Evolutionary conservation across 2,888 invertebrate species (phyloP).

Genomic region (Apocheima hispidaria): DNA sequence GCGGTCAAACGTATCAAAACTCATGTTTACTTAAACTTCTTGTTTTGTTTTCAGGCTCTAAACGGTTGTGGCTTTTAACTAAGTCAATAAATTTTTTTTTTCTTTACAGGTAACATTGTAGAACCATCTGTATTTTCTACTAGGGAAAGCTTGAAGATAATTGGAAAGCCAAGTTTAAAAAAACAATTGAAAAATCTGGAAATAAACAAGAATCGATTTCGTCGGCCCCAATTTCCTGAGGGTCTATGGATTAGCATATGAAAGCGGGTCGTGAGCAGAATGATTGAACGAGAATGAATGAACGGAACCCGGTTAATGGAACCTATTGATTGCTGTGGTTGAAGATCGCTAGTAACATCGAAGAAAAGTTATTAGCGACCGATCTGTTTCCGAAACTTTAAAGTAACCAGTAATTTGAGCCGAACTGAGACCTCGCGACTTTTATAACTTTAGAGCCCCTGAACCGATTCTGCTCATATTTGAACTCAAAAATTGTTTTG

Average conservation of each 20-base stretch:
- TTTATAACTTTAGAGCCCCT: too few relatives aligned
- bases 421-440: too few relatives aligned
- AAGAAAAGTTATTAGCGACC: background rate
- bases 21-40: too few relatives aligned
- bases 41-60: background rate
- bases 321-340: constrained; percentile 19
- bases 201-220: constrained; percentile 16
- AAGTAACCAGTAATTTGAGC: too few relatives aligned
- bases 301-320: constrained; percentile 20
- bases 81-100: too few relatives aligned
- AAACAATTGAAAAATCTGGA: constrained; percentile 9
- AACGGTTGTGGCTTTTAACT: background rate
- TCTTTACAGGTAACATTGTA: background rate
- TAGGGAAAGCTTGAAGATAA: background rate
- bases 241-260: constrained; percentile 29
- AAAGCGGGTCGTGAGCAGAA: constrained; percentile 26
- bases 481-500: too few relatives aligned
- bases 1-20: too few relatives aligned
- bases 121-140: too few relatives aligned
- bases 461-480: too few relatives aligned
- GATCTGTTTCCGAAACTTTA: background rate
- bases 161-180: background rate
- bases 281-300: constrained; percentile 16
- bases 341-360: background rate
- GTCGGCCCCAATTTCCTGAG: constrained; percentile 21